phyloP scores from a whole-genome alignment of 2,888 invertebrate species.

The Acanthosepion esculentum region DNA sequence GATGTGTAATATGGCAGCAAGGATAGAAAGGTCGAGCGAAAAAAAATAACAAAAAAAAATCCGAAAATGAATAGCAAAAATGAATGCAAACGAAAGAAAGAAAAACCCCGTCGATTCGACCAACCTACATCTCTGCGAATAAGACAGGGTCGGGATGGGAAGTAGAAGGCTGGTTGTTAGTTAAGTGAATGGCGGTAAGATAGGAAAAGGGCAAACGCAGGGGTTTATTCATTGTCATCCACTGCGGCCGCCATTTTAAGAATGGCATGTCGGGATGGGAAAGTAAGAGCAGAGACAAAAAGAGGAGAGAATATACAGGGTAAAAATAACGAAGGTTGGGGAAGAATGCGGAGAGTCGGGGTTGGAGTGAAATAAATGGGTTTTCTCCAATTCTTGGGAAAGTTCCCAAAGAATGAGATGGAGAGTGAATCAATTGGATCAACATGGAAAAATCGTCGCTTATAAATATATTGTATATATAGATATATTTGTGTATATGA shows the following conservation, averaged over 20 bases:
- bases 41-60: neutral
- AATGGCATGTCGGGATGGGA: neutral
- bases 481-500: neutral
- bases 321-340: neutral
- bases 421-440: neutral
- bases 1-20: neutral
- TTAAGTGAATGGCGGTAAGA: conserved; percentile 33
- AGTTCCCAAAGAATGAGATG: neutral
- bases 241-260: conserved; percentile 9
- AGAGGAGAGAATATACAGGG: neutral
- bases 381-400: conserved; percentile 10
- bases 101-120: neutral
- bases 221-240: neutral
- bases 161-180: neutral
- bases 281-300: neutral
- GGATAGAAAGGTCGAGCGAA: neutral
- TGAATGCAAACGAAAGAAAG: neutral
- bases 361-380: conserved; percentile 9
- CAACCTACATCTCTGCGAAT: neutral
- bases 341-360: neutral
- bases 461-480: neutral
- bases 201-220: conserved; percentile 12
- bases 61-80: neutral
- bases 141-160: neutral
- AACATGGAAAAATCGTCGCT: neutral